Evolutionary conservation across 2,888 invertebrate species (phyloP).

Genomic region (Tachystola acroxantha): DNA sequence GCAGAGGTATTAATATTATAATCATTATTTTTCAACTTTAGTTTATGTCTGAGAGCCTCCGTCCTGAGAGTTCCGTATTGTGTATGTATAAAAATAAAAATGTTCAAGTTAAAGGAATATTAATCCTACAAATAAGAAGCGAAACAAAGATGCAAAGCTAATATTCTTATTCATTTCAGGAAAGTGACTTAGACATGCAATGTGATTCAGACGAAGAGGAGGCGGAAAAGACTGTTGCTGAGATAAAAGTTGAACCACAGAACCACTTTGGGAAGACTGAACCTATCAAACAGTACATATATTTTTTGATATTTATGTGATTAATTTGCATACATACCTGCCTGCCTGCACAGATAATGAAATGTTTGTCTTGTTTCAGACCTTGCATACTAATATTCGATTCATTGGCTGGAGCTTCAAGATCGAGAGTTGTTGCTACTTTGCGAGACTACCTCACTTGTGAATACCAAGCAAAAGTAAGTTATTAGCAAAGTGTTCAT

Average conservation of each 20-base stretch:
- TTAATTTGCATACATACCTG: too few relatives aligned
- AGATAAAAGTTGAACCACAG: constrained; percentile 53
- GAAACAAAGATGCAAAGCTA: too few relatives aligned
- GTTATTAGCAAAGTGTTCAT: too few relatives aligned
- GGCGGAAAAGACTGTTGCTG: constrained; percentile 42
- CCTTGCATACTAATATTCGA: constrained; percentile 97
- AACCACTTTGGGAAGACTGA: constrained; percentile 52
- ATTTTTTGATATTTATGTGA: too few relatives aligned
- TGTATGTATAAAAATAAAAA: too few relatives aligned
- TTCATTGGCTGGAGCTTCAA: constrained; percentile 90
- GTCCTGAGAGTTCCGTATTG: too few relatives aligned
- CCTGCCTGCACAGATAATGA: too few relatives aligned
- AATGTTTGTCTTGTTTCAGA: constrained; percentile 54
- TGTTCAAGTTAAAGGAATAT: too few relatives aligned
- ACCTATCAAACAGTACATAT: constrained; percentile 82
- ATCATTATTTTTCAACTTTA: too few relatives aligned
- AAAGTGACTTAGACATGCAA: constrained; percentile 74
- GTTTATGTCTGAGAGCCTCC: too few relatives aligned
- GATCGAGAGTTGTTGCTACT: constrained; percentile 91
- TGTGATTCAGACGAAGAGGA: constrained; percentile 73
- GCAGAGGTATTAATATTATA: constrained; percentile 77
- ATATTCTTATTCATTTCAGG: constrained; percentile 53
- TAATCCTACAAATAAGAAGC: too few relatives aligned
- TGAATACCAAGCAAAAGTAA: constrained; percentile 87
- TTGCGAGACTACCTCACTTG: constrained; percentile 94